Percentiles rank a stretch among this genome's conserved stretches.
phyloP scores from a whole-genome alignment of 2,888 invertebrate genomes.

The Tipula unca region DNA sequence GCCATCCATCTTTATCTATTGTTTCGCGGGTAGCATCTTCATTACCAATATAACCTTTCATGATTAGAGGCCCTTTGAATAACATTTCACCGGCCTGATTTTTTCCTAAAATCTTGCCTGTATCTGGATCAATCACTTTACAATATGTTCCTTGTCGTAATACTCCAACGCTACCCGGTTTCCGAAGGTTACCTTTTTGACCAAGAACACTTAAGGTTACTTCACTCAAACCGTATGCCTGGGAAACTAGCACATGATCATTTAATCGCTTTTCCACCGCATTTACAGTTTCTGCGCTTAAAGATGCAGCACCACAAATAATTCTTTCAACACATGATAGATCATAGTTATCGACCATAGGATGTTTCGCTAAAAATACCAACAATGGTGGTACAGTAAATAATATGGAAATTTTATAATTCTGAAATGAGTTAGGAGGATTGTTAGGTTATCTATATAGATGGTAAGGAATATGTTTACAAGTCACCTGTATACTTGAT shows the following conservation, averaged over 20 bases:
- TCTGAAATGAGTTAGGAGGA: neutral
- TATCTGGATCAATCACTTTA: neutral
- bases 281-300: neutral
- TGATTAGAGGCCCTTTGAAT: neutral
- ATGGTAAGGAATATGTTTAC: neutral
- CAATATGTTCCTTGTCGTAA: neutral
- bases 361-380: neutral
- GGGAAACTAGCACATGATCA: neutral
- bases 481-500: constrained; percentile 50
- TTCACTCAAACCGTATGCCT: neutral
- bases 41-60: neutral
- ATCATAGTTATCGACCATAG: neutral
- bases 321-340: neutral
- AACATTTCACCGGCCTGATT: neutral
- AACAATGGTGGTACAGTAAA: neutral
- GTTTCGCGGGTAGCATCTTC: neutral
- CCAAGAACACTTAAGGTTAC: neutral
- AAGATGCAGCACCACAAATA: neutral
- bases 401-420: neutral
- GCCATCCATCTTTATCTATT: neutral
- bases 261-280: neutral
- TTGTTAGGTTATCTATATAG: neutral
- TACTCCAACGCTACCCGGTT: neutral
- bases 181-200: neutral
- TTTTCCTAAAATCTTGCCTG: neutral